These are phyloP conservation scores for Pseudorectes ferrugineus DNA, from an alignment of 2,113 vertebrate species.

Conservation along the genomic window DNA sequence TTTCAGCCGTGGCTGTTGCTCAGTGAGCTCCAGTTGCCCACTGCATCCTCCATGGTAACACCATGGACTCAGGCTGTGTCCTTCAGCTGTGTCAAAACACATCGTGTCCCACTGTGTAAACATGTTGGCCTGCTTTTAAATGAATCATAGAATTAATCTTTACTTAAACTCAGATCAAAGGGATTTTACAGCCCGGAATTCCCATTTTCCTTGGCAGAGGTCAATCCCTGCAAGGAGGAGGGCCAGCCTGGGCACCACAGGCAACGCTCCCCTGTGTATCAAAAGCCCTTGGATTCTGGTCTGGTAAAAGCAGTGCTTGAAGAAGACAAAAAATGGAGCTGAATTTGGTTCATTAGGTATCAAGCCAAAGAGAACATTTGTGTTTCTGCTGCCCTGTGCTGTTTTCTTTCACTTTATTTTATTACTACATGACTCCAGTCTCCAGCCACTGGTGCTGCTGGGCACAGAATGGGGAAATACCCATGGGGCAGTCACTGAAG, in stretches of 20 bases:
- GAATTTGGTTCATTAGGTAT: not conserved
- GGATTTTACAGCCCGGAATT: not conserved
- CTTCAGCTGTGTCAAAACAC: not conserved
- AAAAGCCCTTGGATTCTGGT: not conserved
- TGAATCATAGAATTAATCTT: not conserved
- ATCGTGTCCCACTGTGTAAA: fast-evolving
- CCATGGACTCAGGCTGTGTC: fast-evolving
- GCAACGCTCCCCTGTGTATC: not conserved
- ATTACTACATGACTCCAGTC: not conserved
- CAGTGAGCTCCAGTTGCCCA: not conserved
- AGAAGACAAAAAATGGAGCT: not conserved
- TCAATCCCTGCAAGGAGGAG: not conserved
- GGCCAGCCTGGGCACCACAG: not conserved
- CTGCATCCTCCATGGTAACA: not conserved
- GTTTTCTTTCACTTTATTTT: not conserved
- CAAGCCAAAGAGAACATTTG: not conserved
- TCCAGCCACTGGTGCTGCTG: not conserved
- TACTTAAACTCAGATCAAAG: not conserved
- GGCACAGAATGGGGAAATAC: not conserved
- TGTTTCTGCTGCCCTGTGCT: not conserved
- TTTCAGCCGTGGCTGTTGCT: not conserved
- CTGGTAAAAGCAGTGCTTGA: not conserved
- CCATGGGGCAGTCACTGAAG: not conserved
- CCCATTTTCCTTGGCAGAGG: not conserved
- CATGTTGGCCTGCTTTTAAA: not conserved